Percentiles rank a stretch among this genome's conserved stretches.
Evolutionary conservation across 2,113 vertebrate species (phyloP).

Genomic region (Malurus melanocephalus): DNA sequence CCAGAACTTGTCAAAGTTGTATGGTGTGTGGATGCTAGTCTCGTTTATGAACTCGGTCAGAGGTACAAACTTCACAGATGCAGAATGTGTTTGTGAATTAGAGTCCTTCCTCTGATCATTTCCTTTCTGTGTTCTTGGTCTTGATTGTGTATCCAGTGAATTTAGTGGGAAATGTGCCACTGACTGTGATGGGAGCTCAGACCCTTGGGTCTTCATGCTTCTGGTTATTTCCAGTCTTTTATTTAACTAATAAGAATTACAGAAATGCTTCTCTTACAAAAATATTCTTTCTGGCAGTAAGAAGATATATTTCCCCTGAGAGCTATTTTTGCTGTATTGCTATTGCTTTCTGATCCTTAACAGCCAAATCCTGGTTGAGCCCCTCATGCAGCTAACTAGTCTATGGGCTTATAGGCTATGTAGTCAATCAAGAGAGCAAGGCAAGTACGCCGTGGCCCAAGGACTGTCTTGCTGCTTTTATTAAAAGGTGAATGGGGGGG

Average conservation of each 20-base stretch:
- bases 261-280: constrained; percentile 29
- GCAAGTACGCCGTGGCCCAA: neutral
- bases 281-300: constrained; percentile 37
- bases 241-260: constrained; percentile 47
- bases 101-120: neutral
- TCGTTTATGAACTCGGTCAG: neutral
- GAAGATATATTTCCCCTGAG: constrained; percentile 30
- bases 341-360: constrained; percentile 43
- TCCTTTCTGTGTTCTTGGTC: neutral
- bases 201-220: constrained; percentile 18
- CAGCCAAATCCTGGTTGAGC: neutral
- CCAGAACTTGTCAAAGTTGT: neutral
- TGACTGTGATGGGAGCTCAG: neutral
- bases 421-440: neutral
- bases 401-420: neutral
- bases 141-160: neutral
- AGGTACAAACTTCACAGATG: neutral
- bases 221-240: constrained; percentile 45
- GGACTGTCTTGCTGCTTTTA: neutral
- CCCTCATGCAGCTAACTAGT: neutral
- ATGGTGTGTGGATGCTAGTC: neutral
- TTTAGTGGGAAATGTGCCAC: constrained; percentile 4
- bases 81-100: neutral
- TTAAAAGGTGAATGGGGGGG: neutral
- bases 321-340: constrained; percentile 36